Base-by-base conservation (phyloP, 2,888 invertebrate species). In the Mimumesa dahlbomi region DNA sequence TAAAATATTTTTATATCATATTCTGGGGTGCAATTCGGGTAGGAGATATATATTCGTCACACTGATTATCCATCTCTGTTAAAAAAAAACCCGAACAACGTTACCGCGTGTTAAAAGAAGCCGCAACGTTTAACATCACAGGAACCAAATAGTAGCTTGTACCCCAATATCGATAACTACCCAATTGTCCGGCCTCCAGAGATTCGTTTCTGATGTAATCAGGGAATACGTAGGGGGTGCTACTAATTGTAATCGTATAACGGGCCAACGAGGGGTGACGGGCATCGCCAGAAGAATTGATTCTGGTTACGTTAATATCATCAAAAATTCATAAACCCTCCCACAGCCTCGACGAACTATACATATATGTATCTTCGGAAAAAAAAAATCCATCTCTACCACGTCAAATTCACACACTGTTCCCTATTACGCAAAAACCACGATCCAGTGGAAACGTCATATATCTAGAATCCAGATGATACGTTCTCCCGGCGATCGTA, bases 231-330 rank as follows among this genome's bases (percentile, higher is more conserved):
- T 65, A 67, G 57, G 71, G 65, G 77, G 57, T 54, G 66, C 62
- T 64, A 34, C 76, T 79, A 79, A 79, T 79, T 76, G 71, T 79
- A 79, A 79, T 79, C 79, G 79, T 67, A 56, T 79, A 79, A 79
- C 74, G 40, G 69, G 48, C 53, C 54, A 49, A 57, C 64, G 53
- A 62, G 62, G 76, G 75, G 64, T 58, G 67, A 57, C 65, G 72
- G 53, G 70, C 68, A 67, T 73, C 64, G 61, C 77, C 61, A 43
- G n/a, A 67, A 70, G 74, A 79, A 79, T 79, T 76, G 69, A 72
- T 66, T 74, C 58, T 63, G 63, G 56, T 69, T 68, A 72, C 63
- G 69, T 65, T 79, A 79, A 76, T 76, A 74, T 59, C 62, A 71
- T 74, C 66, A 68, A 69, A 66, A 66, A 71, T 70, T 67, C 65